Conservation (phyloP, 2,888 invertebrate species). For the Tolmerus cingulatus region DNA sequence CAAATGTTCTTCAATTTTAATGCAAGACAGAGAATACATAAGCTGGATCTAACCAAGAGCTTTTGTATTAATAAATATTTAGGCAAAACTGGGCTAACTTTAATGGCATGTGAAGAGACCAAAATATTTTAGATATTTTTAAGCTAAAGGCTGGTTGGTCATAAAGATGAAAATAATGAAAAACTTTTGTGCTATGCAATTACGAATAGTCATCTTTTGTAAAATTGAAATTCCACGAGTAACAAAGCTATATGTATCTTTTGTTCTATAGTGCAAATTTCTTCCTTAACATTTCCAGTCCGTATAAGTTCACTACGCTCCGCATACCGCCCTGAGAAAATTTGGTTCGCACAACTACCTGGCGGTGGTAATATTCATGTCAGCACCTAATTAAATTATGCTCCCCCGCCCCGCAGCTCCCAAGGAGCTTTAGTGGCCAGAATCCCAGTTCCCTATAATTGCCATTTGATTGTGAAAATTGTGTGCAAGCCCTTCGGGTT, state of each 20-base stretch:
- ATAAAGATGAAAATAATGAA: too few relatives aligned
- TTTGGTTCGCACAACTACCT: background rate
- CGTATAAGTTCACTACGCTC: background rate
- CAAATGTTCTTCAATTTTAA: too few relatives aligned
- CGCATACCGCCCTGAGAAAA: background rate
- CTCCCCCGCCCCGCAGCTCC: background rate
- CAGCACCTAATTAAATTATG: conserved; percentile 1
- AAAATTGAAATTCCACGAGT: background rate
- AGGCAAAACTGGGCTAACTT: too few relatives aligned
- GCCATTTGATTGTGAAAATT: conserved; percentile 28
- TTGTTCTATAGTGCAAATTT: background rate
- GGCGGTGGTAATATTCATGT: background rate
- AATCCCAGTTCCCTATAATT: conserved; percentile 1
- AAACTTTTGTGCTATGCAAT: background rate
- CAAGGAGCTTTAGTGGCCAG: background rate
- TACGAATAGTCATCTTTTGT: background rate
- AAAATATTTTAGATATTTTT: too few relatives aligned
- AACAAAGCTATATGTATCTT: background rate
- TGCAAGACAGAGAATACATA: too few relatives aligned
- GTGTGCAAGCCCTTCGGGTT: background rate
- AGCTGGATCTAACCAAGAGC: too few relatives aligned
- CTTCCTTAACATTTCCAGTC: background rate
- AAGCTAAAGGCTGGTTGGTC: too few relatives aligned
- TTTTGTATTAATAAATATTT: too few relatives aligned
- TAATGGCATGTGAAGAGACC: too few relatives aligned